phyloP scores from a whole-genome alignment of 1,140 invertebrate genomes.

The Drosophila prosaltans region DNA sequence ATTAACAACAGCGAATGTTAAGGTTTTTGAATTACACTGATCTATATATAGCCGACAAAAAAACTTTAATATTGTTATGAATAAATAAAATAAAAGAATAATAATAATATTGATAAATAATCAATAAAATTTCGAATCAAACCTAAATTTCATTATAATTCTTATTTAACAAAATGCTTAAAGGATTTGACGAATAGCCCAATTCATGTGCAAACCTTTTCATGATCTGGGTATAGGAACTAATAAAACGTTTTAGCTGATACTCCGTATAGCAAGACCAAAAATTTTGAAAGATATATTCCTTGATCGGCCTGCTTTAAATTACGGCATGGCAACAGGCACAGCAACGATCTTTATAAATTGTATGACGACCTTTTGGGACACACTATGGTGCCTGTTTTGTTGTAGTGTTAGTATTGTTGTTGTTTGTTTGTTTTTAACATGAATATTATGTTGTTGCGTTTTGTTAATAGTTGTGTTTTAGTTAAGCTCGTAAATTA shows the following conservation, averaged over 20 bases:
- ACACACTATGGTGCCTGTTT: conserved; percentile 55
- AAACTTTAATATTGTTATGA: no score
- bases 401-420: conserved; percentile 15
- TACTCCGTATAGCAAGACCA: background rate
- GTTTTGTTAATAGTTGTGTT: conserved; percentile 30
- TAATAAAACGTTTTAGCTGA: background rate
- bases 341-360: conserved; percentile 55
- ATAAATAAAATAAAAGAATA: no score
- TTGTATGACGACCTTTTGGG: conserved; percentile 71
- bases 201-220: no score
- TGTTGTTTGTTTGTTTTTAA: conserved; percentile 17
- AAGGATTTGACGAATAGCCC: no score
- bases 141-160: no score
- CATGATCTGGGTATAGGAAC: no score
- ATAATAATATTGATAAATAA: no score
- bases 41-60: no score
- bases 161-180: no score
- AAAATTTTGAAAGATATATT: background rate
- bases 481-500: conserved; percentile 56
- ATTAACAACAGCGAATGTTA: no score
- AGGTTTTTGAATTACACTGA: no score
- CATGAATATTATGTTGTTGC: conserved; percentile 57
- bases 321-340: conserved; percentile 35
- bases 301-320: background rate
- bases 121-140: no score